Conservation (phyloP, 1,140 invertebrate species). For the Lasioglossum baleicum region DNA sequence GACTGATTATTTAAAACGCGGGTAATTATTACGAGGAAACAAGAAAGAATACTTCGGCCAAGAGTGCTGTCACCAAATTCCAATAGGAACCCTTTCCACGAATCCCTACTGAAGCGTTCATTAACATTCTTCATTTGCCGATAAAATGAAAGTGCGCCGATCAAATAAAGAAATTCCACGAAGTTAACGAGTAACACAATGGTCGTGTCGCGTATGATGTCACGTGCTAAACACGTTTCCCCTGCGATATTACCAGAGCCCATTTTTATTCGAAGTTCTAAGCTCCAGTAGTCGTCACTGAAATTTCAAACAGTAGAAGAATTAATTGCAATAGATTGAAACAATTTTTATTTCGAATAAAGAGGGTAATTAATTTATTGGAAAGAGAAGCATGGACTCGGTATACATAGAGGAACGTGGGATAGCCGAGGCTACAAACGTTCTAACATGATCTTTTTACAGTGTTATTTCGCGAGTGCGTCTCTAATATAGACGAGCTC, state of each 20-base stretch:
- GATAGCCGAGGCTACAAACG: constrained; percentile 35
- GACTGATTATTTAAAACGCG: too few species aligned
- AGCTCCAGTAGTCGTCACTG: background rate
- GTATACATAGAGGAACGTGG: background rate
- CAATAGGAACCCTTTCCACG: too few species aligned
- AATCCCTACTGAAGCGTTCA: background rate
- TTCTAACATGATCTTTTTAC: constrained; percentile 73
- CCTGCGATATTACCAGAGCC: background rate
- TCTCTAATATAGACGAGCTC: constrained; percentile 68
- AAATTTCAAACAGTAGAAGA: too few species aligned
- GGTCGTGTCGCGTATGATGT: too few species aligned
- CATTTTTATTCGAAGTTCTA: constrained; percentile 24
- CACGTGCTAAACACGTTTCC: background rate
- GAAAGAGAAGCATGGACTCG: background rate
- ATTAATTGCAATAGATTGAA: too few species aligned
- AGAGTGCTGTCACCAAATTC: too few species aligned
- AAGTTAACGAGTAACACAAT: background rate
- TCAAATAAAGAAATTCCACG: background rate
- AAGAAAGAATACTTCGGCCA: too few species aligned
- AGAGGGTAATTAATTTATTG: background rate
- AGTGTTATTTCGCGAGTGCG: constrained; percentile 66
- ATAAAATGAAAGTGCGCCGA: constrained; percentile 36
- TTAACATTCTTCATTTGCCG: background rate
- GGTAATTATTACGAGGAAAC: too few species aligned
- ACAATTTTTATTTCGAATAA: too few species aligned